phyloP scores from a whole-genome alignment of 2,888 invertebrate genomes.

The Epinotia demarniana region DNA sequence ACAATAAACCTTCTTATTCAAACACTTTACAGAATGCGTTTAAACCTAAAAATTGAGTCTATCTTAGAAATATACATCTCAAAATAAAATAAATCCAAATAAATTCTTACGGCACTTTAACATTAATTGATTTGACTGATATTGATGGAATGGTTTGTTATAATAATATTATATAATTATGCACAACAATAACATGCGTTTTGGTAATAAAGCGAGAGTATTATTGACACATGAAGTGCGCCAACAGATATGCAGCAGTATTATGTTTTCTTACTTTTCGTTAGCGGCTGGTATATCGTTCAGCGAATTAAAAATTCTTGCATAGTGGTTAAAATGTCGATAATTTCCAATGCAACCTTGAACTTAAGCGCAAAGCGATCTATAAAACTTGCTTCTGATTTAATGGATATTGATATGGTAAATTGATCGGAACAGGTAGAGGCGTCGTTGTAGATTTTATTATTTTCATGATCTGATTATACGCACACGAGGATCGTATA shows the following conservation, averaged over 20 bases:
- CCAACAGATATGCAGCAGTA: not conserved
- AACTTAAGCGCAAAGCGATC: not conserved
- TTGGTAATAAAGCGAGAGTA: not conserved
- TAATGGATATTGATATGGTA: constrained; percentile 5
- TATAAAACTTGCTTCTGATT: not conserved
- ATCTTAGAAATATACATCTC: too few relatives aligned
- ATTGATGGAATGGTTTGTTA: too few relatives aligned
- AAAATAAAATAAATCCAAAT: too few relatives aligned
- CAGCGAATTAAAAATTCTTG: not conserved
- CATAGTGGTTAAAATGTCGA: not conserved
- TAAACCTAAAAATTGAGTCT: too few relatives aligned
- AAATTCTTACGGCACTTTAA: too few relatives aligned
- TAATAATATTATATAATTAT: too few relatives aligned
- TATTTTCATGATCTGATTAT: too few relatives aligned
- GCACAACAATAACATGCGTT: not conserved
- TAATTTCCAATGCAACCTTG: not conserved
- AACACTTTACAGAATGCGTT: too few relatives aligned
- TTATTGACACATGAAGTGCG: not conserved
- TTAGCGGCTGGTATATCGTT: not conserved
- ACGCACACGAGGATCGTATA: too few relatives aligned
- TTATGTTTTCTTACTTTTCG: not conserved
- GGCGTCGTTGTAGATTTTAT: too few relatives aligned
- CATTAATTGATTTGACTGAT: too few relatives aligned
- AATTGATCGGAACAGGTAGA: not conserved
- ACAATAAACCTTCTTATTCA: too few relatives aligned